Base-by-base conservation (phyloP, 2,888 invertebrate genomes). In the Heliconius erato region DNA sequence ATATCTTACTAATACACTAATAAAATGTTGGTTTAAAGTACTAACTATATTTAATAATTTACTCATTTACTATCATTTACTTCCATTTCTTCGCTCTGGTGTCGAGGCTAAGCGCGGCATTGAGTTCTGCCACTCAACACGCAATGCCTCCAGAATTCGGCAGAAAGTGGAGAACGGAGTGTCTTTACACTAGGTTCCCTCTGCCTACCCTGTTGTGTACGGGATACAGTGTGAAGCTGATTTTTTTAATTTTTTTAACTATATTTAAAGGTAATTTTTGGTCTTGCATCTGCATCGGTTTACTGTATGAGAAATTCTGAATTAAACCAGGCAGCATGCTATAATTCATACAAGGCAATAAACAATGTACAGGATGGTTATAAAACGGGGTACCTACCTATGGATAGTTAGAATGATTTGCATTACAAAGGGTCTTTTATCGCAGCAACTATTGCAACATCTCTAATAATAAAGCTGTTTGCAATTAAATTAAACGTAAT, bases 401-500 rank as follows among this genome's bases (percentile, higher is more conserved):
- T n/a, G 23, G 23, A 79, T 85, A 83, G 49, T 83, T 79, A 76
- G 79, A 85, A 85, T 87, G 80, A 87, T 89, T 88, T 87, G 84
- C 88, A 88, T 84, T 69, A 79, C 84, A 84, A 84, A 84, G 82
- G 82, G 78, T 82, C 77, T 80, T 67, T 84, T 77, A 78, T 80
- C 59, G 65, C 76, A 83, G 79, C 80, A 81, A 80, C 69, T 74
- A 80, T 78, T 84, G 82, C 72, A 32, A 82, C 78, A 35, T 44
- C 65, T 77, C 69, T 63, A 19, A 63, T 19, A 71, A 49, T 44
- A 63, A n/a, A 26, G 69, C 3, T 23, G 28, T 77, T 71, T 77
- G 28, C 49, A 44, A 78, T 23, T 67, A 28, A 7, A 68, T 78
- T 28, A 49, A 78, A 78, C 7, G 49, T 67, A 68, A 67, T 78